Evolutionary conservation across 1,140 invertebrate species (phyloP).

Genomic region (Plectrocnemia conspersa): DNA sequence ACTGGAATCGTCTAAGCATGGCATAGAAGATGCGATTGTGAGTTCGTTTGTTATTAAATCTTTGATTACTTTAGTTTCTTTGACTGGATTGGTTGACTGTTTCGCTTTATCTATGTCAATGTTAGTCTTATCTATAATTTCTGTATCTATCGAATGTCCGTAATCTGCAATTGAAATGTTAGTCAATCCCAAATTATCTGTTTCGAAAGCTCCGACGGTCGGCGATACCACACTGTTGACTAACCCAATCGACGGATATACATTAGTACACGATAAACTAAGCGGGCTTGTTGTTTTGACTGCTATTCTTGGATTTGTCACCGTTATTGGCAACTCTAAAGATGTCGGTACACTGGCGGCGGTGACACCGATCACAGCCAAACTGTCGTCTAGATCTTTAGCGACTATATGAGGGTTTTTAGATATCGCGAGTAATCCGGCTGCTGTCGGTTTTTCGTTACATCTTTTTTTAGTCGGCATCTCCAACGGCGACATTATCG

Average conservation of each 20-base stretch:
- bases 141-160: background rate
- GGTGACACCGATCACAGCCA: constrained; percentile 54
- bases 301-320: constrained; percentile 63
- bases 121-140: background rate
- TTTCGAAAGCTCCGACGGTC: constrained; percentile 2
- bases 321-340: constrained; percentile 63
- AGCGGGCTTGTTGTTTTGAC: constrained; percentile 40
- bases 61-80: background rate
- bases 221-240: constrained; percentile 12
- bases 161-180: background rate
- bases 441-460: constrained; percentile 42
- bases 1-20: constrained; percentile 29
- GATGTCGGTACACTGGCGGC: constrained; percentile 56
- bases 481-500: constrained; percentile 75
- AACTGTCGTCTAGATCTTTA: constrained; percentile 51
- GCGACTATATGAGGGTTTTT: constrained; percentile 49
- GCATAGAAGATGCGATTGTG: constrained; percentile 29
- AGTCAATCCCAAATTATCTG: background rate
- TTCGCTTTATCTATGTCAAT: constrained; percentile 1
- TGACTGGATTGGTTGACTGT: constrained; percentile 1
- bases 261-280: constrained; percentile 8
- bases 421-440: constrained; percentile 44
- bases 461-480: constrained; percentile 56
- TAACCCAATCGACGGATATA: constrained; percentile 17
- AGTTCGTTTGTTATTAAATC: background rate